Evolutionary conservation across 2,888 invertebrate genomes (phyloP), one percentile per base, ranked within the genome.

Genomic region (Meiosimyza platycephala): DNA sequence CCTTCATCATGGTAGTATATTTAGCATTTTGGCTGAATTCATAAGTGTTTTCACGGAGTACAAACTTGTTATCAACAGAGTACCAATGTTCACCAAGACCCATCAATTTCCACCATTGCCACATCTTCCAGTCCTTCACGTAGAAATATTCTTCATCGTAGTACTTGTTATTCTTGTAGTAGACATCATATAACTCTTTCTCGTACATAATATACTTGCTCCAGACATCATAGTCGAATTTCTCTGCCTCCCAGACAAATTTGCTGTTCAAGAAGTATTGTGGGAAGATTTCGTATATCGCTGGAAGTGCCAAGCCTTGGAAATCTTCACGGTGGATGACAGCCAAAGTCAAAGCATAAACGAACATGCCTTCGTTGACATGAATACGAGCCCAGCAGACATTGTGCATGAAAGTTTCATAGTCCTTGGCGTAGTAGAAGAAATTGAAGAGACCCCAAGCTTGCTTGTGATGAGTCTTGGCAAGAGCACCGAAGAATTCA

Each of bases 371-470:
- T 77, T 90, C 89, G 82, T 92, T 92, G 48, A 91, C 79, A 79
- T 89, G 80, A 52, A 90, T 86, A 66, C 92, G 91, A 47, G 92
- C 89, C 88, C 91, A 92, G 15, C 90, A 89, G 60, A 92, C 91
- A 6, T 91, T 90, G 78, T 90, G 90, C 84, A 90, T 89, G 88
- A 94, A 92, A 13, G 91, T 91, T 12, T 90, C 89, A 84, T 90
- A 93, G 81, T 92, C 90, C 82, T 92, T 92, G 72, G 93, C 92
- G 73, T 90, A 90, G 85, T 89, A 89, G 68, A 94, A 88, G 28
- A 92, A 85, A 80, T 92, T 89, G 86, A 91, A 91, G 11, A 93
- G 84, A 11, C 90, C 89, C 16, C 89, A 83, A 9, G 90, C 91
- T 82, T 76, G 74, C 12, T 93, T 90, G 4, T 74, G 28, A 18